Evolutionary conservation across 1,140 invertebrate species (phyloP), one percentile per base, ranked within the genome.

Genomic region (Rhagoletis pomonella): DNA sequence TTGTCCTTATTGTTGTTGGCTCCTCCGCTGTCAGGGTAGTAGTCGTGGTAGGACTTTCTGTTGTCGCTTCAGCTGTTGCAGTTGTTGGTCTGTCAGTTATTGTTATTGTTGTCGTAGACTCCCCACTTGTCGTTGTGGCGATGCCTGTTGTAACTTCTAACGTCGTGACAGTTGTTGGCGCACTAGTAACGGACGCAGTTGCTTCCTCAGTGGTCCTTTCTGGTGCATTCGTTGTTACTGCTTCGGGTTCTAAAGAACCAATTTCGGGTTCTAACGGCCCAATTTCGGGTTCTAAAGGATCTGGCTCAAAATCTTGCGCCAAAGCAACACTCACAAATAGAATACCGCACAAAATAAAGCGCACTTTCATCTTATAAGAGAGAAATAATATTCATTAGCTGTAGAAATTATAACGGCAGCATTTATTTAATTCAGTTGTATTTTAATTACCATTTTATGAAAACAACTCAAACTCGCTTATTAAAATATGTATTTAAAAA

Each of bases 231-330:
- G 69, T 73, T 50, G 42, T 17, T 47, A 7, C 19, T 59, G 19
- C 14, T 19, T 60, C 55, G 17, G 84, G 59, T 55, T 59, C 55
- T 19, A 85, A 85, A 3, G 58, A 12, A 6, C 44, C 58, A 29
- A 47, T 14, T 19, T 60, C 55, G 6, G 84, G 59, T 55, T 59
- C 55, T 19, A 85, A 85, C 6, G 58, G 39, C 29, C 29, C 29
- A 29, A 47, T 44, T 19, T 60, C 55, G 17, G 84, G 59, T n/a
- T 59, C 55, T 19, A 85, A 85, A 3, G 58, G 39, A 6, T 62
- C 58, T 14, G 84, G 84, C 29, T 85, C 84, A 19, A 85, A 85
- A 85, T 85, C 84, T 62, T 85, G 84, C 19, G 84, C 58, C 59
- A 62, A 42, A 60, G n/a, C 73, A 9, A 81, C 9, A 55, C 47